A percentile compares a stretch with the other conserved stretches of the same genome.
phyloP scores from a whole-genome alignment of 35 echinoderm and acorn worm genomes.

The Hemicentrotus pulcherrimus region DNA sequence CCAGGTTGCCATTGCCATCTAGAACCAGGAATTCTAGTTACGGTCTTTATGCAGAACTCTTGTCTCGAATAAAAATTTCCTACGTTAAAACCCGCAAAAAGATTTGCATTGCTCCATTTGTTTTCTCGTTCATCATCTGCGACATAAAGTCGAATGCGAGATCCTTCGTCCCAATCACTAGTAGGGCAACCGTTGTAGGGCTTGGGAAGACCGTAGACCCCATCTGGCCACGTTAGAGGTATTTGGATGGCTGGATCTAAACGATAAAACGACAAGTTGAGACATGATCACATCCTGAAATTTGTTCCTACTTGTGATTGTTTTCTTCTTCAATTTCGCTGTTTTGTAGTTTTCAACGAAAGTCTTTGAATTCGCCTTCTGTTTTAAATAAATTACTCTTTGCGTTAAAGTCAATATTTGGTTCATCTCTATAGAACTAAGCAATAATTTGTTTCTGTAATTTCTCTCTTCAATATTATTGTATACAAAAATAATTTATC shows the following conservation, averaged over 20 bases:
- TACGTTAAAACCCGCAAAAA: not conserved
- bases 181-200: not conserved
- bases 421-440: too few species aligned
- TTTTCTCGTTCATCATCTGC: not conserved
- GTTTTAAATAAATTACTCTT: too few species aligned
- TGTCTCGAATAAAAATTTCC: not conserved
- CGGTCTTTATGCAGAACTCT: not conserved
- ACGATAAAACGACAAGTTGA: too few species aligned
- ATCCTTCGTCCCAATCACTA: not conserved
- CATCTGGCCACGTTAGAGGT: not conserved
- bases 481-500: too few species aligned
- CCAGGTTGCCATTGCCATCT: not conserved
- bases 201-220: not conserved
- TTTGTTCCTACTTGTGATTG: too few species aligned
- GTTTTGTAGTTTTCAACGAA: too few species aligned
- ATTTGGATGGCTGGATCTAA: not conserved
- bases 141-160: not conserved
- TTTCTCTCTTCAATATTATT: too few species aligned
- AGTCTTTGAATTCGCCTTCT: too few species aligned
- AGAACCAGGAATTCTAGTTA: not conserved
- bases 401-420: too few species aligned
- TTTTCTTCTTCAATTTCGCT: too few species aligned
- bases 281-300: too few species aligned
- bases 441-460: too few species aligned
- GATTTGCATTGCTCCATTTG: not conserved